Evolutionary conservation across 35 echinoderm and acorn worm genomes (phyloP).

Genomic region (Strongylocentrotus purpuratus): DNA sequence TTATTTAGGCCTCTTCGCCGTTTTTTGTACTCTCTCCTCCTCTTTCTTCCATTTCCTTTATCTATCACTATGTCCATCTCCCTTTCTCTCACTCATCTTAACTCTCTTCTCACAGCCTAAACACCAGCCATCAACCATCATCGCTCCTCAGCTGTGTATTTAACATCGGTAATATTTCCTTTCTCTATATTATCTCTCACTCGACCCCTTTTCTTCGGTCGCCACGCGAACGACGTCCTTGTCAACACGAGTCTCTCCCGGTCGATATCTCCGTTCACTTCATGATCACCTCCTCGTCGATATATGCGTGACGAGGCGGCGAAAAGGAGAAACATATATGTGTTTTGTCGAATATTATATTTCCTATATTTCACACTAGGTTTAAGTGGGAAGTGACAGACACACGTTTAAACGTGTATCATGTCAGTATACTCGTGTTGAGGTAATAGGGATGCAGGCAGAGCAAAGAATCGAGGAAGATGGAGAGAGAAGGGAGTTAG

Average conservation of each 20-base stretch:
- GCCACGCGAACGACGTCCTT: constrained; percentile 6
- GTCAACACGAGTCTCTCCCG: neutral
- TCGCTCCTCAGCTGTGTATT: neutral
- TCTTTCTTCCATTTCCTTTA: neutral
- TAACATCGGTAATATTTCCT: constrained; percentile 26
- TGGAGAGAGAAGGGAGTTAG: neutral
- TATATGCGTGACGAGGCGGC: neutral
- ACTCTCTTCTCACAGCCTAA: neutral
- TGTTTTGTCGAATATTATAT: constrained; percentile 22
- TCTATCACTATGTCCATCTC: neutral
- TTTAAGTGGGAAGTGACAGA: constrained; percentile 23
- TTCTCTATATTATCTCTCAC: neutral
- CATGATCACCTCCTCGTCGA: neutral
- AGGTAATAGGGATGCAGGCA: neutral
- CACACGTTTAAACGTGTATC: constrained; percentile 28
- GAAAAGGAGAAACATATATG: constrained; percentile 1
- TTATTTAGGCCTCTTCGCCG: too few relatives aligned
- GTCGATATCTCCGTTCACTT: neutral
- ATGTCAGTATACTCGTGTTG: neutral
- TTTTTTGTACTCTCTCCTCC: too few relatives aligned
- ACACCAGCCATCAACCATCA: neutral
- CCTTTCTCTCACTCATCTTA: neutral
- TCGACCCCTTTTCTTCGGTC: neutral
- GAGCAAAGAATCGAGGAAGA: neutral
- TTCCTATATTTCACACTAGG: constrained; percentile 19